Base-by-base conservation (phyloP, 2,113 vertebrate genomes). In the Apodemus speciosus region DNA sequence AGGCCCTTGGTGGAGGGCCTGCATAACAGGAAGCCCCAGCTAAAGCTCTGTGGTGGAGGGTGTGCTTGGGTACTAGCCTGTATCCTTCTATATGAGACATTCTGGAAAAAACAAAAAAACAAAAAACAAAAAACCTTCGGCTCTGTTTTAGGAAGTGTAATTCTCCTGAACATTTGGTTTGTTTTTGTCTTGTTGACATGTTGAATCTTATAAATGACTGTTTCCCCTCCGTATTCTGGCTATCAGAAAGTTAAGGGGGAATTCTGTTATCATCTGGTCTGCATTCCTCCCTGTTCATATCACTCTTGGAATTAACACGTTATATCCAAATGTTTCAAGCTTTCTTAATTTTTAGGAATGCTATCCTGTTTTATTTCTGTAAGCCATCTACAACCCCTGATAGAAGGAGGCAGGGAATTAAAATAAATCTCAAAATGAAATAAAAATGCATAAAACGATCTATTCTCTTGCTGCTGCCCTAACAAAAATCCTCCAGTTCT, bases 121-220 rank as follows among this genome's bases (percentile, higher is more conserved):
- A 14, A 13, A 64, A 30, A 13, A 15, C 16, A 68, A 68, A 16
- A 38, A 66, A 11, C 62, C 60, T 85, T 81, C 35, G 58, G 64
- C 43, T 89, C 73, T 89, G 56, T 25, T 58, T 69, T 40, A 89
- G 92, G 73, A 94, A 90, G 64, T 71, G 85, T 77, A 86, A 49
- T 56, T 90, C 93, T 92, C 23, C 72, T 81, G 76, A 94, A 91
- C 53, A 79, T 94, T 88, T 93, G 83, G 56, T 84, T 96, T 90
- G 73, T 23, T 95, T 88, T 89, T 76, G 64, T 85, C 73, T 95
- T 94, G 73, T 85, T 96, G 92, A 93, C 68, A 79, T 87, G 79
- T 16, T 90, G 64, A 79, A 43, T 92, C 91, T 93, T 93, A 92
- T 64, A 89, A 93, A 92, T 93, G 73, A 69, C 40, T 51, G 16